Percentiles rank a stretch among this genome's conserved stretches.
Conservation (phyloP, 2,888 invertebrate genomes). For the Dicyrtomina minuta region DNA sequence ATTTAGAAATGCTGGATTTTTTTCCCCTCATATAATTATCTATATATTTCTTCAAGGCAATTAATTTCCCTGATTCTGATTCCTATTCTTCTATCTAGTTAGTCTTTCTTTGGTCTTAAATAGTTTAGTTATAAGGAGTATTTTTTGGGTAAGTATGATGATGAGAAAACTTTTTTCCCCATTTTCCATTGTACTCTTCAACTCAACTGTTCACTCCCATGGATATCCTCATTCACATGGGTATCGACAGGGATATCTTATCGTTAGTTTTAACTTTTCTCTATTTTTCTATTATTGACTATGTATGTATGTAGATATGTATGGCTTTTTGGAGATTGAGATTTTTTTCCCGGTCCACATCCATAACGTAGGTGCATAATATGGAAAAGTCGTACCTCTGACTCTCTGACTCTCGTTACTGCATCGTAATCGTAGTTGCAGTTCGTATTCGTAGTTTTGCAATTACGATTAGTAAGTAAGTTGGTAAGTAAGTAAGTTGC, state of each 20-base stretch:
- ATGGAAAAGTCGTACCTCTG: too few relatives aligned
- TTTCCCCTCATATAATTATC: slow-evolving; percentile 9
- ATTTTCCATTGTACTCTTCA: slow-evolving; percentile 14
- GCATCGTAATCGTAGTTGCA: too few relatives aligned
- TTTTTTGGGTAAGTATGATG: neutral
- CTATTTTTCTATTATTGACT: neutral
- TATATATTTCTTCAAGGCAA: slow-evolving; percentile 33
- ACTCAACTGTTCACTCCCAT: neutral
- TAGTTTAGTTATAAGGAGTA: too few relatives aligned
- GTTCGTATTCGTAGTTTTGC: too few relatives aligned
- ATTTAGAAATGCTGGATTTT: neutral
- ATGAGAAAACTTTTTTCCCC: slow-evolving; percentile 28
- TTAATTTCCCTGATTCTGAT: slow-evolving; percentile 24
- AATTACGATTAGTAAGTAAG: too few relatives aligned
- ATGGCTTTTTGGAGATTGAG: slow-evolving; percentile 8
- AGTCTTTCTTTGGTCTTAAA: too few relatives aligned
- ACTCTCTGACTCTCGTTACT: too few relatives aligned
- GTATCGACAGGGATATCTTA: too few relatives aligned
- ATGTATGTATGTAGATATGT: slow-evolving; percentile 13
- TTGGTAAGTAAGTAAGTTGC: too few relatives aligned
- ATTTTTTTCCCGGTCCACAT: too few relatives aligned
- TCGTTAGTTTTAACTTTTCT: neutral
- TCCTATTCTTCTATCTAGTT: too few relatives aligned
- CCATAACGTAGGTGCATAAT: too few relatives aligned
- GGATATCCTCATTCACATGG: neutral